Base-by-base conservation (phyloP, 2,797 vertebrate genomes). In the Australoheros facetus region DNA sequence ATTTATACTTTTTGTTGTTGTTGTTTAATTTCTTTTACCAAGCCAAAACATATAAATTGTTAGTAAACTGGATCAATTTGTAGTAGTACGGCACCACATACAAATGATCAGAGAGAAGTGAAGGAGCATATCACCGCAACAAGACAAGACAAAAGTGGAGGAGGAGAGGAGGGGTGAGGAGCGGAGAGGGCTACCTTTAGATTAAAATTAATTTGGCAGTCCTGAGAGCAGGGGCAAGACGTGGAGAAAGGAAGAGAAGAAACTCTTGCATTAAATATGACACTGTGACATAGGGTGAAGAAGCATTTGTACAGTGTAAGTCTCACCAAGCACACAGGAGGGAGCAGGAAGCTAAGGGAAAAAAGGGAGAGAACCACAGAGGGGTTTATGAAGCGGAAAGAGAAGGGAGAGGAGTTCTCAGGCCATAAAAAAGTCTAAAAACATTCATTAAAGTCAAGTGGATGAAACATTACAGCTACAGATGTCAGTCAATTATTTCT, bases 191-290 rank as follows among this genome's bases (percentile, higher is more conserved):
- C 90, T 95, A 95, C 94, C 94, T 92, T 91, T 74, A 90, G 83
- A 90, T 92, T 90, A 92, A 88, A 91, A 88, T 92, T 91, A 92
- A 92, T 91, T 90, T 94, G 94, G 93, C 94, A 94, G 88, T 93
- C 94, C 94, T 95, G 93, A 87, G 89, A 91, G 90, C 88, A 88
- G 90, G 81, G 89, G 78, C 78, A 79, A 78, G 66, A 83, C 78
- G 83, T 75, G 85, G 78, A 86, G 77, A 89, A 48, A 88, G 90
- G 84, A 81, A 85, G 86, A 91, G 85, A 93, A 37, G 83, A 94
- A 91, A 92, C 89, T 90, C 82, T 86, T 89, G 91, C 72, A 83
- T 94, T 94, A 92, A 92, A 91, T 87, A 87, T 81, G 87, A 91
- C 79, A 78, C 71, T 1, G 82, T 85, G 85, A 90, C 73, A 88